Conservation (phyloP, 2,888 invertebrate genomes). For the Papilio demoleus region DNA sequence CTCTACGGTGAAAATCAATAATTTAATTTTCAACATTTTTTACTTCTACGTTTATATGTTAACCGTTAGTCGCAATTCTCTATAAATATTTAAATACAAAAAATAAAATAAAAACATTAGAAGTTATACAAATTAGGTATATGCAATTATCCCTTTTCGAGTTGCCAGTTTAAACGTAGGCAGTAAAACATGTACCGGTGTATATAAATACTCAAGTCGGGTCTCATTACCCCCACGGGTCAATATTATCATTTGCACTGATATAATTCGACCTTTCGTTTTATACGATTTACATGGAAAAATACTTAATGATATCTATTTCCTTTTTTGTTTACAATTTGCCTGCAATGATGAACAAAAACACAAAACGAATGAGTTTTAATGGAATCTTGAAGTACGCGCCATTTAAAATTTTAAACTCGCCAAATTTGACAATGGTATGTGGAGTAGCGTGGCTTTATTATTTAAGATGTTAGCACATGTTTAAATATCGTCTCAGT, state of each 20-base stretch:
- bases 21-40: no score
- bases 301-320: not conserved
- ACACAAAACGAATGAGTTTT: not conserved
- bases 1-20: no score
- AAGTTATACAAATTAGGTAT: not conserved
- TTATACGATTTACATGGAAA: slow-evolving; percentile 10
- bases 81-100: no score
- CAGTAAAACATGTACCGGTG: slow-evolving; percentile 23
- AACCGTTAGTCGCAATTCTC: no score
- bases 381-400: no score
- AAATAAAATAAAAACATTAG: not conserved
- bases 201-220: slow-evolving; percentile 32
- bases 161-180: slow-evolving; percentile 31
- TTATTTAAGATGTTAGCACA: no score
- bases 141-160: slow-evolving; percentile 40
- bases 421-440: no score
- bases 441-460: no score
- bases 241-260: slow-evolving; percentile 33
- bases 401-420: no score
- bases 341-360: not conserved
- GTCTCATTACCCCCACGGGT: slow-evolving; percentile 37
- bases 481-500: no score
- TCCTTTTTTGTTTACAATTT: not conserved
- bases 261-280: slow-evolving; percentile 28
- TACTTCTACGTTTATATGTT: no score